These are phyloP conservation scores for Apamea epomidion DNA, from an alignment of 2,888 invertebrate genomes.

Conservation along the genomic window DNA sequence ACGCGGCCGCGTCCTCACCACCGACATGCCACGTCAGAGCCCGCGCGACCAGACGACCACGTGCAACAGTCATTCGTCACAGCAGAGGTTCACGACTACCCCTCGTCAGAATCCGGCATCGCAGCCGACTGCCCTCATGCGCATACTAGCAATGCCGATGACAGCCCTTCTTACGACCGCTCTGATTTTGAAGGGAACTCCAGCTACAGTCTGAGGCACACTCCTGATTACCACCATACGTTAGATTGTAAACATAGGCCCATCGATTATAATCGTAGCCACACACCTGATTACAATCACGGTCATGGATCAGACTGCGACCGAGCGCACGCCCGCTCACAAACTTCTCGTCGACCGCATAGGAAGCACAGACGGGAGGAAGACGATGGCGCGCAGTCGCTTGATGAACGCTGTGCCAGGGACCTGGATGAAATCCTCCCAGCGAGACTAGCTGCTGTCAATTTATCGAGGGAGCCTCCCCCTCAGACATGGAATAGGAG, in stretches of 20 bases:
- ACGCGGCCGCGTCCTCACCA: slow-evolving; percentile 84
- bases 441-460: slow-evolving; percentile 87
- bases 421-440: slow-evolving; percentile 89
- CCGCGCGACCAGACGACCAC: slow-evolving; percentile 87
- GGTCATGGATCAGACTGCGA: slow-evolving; percentile 85
- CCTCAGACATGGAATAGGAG: slow-evolving; percentile 91
- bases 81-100: slow-evolving; percentile 89
- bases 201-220: slow-evolving; percentile 84
- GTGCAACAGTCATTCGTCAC: slow-evolving; percentile 80
- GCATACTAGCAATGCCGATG: slow-evolving; percentile 87
- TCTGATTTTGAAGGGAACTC: slow-evolving; percentile 87
- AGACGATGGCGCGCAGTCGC: slow-evolving; percentile 87
- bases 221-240: slow-evolving; percentile 84
- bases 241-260: slow-evolving; percentile 85
- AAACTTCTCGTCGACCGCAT: slow-evolving; percentile 83
- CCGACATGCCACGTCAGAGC: slow-evolving; percentile 87
- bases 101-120: slow-evolving; percentile 89
- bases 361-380: slow-evolving; percentile 84
- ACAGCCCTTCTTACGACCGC: slow-evolving; percentile 87
- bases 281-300: slow-evolving; percentile 86
- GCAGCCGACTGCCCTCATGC: slow-evolving; percentile 88
- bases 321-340: slow-evolving; percentile 81
- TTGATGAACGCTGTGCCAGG: slow-evolving; percentile 87
- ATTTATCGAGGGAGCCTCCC: slow-evolving; percentile 84
- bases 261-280: slow-evolving; percentile 84